These are phyloP conservation scores for Corythaixoides concolor DNA, from an alignment of 2,113 vertebrate species.

Conservation along the genomic window DNA sequence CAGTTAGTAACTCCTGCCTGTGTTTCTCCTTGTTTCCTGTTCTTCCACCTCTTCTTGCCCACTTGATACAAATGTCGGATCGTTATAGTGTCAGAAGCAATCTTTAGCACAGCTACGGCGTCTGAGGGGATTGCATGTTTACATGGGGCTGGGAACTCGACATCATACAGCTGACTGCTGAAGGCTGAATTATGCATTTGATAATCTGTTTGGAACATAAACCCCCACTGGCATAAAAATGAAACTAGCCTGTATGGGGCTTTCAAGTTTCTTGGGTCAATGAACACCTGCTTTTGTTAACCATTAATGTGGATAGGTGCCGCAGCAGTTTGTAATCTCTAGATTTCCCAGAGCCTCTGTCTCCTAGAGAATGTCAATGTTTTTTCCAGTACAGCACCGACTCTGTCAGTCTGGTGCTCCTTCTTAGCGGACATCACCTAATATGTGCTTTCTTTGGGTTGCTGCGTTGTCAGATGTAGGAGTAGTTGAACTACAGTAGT, in stretches of 20 bases:
- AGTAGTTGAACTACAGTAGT: neutral
- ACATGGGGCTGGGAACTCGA: neutral
- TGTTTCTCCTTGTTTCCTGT: neutral
- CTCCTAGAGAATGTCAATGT: neutral
- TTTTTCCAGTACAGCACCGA: neutral
- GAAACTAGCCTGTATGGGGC: neutral
- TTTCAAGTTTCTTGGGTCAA: neutral
- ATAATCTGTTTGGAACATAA: neutral
- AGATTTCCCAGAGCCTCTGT: neutral
- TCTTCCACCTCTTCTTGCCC: neutral
- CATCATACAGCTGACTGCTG: neutral
- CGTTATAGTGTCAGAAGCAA: neutral
- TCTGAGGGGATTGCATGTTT: neutral
- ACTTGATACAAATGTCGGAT: neutral
- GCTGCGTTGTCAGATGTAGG: neutral
- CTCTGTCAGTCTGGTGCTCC: neutral
- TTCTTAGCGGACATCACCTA: neutral
- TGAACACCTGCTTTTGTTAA: neutral
- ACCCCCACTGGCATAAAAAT: neutral
- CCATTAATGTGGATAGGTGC: neutral
- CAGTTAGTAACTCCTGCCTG: neutral
- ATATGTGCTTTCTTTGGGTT: neutral
- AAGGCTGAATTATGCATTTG: neutral
- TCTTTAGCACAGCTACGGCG: neutral
- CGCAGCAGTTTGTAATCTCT: neutral